These are phyloP conservation scores for Gambelia wislizenii DNA, from an alignment of 2,797 vertebrate species.

Conservation along the genomic window DNA sequence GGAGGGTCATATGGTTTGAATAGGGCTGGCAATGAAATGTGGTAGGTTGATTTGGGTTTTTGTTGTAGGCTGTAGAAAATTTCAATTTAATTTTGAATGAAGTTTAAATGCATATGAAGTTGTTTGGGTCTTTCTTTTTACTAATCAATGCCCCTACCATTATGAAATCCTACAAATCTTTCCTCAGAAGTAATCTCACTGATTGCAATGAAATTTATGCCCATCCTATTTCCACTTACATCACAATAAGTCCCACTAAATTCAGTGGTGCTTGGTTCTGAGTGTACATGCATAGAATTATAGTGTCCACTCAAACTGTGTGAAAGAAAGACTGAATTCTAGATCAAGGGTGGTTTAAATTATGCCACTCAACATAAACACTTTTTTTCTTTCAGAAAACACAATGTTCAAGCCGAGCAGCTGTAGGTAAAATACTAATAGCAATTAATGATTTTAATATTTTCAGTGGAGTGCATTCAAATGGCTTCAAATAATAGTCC, in stretches of 20 bases:
- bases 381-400: constrained; percentile 11
- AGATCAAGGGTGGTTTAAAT: neutral
- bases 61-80: neutral
- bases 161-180: neutral
- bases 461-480: constrained; percentile 50
- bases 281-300: neutral
- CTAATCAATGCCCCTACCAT: neutral
- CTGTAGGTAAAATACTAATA: constrained; percentile 5
- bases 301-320: accelerated
- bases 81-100: neutral
- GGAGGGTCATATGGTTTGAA: constrained; percentile 6
- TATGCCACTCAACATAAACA: neutral
- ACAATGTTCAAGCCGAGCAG: constrained; percentile 28
- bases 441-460: constrained; percentile 36
- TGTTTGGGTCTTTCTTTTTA: neutral
- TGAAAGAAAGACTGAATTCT: neutral
- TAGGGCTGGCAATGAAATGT: neutral
- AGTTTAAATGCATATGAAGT: neutral
- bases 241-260: neutral
- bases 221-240: neutral
- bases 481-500: constrained; percentile 44
- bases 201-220: neutral
- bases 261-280: too few relatives aligned
- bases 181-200: neutral
- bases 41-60: neutral